Evolutionary conservation across 2,113 vertebrate genomes (phyloP).

Genomic region (Chaetodon trifascialis): DNA sequence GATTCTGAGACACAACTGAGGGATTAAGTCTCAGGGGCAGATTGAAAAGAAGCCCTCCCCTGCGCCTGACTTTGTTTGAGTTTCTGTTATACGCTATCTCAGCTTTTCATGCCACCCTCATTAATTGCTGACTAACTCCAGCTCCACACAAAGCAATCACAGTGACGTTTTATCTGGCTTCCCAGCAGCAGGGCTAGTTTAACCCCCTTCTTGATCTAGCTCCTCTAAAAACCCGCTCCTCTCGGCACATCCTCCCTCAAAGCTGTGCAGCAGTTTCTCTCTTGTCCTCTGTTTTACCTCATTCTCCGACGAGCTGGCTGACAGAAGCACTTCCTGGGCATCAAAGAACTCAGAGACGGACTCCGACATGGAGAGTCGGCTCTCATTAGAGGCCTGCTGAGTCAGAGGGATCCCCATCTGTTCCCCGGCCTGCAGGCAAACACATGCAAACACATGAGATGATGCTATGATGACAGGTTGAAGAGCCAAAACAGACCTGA

Average conservation of each 20-base stretch:
- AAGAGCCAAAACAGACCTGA: constrained; percentile 35
- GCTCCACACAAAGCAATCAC: constrained; percentile 13
- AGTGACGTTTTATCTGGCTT: constrained; percentile 47
- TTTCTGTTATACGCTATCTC: constrained; percentile 39
- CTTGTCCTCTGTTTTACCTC: constrained; percentile 85
- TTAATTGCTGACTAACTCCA: constrained; percentile 63
- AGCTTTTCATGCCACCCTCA: constrained; percentile 31
- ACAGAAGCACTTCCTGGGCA: constrained; percentile 97
- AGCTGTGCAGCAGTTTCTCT: not conserved
- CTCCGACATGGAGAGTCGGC: constrained; percentile 98
- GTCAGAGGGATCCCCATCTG: constrained; percentile 95
- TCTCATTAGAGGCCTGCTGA: constrained; percentile 97
- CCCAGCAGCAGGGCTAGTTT: constrained; percentile 28
- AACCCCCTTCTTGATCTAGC: constrained; percentile 12
- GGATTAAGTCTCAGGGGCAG: constrained; percentile 2
- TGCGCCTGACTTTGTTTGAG: constrained; percentile 24
- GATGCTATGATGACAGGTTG: constrained; percentile 39
- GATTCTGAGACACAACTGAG: constrained; percentile 22
- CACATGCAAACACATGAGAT: constrained; percentile 55
- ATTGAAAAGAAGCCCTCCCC: constrained; percentile 15
- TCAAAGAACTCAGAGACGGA: constrained; percentile 99
- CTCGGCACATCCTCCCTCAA: not conserved
- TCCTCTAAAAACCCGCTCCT: constrained; percentile 12
- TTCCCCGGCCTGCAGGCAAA: constrained; percentile 86
- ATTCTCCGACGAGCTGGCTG: constrained; percentile 98